Evolutionary conservation across 2,888 invertebrate species (phyloP).

Genomic region (Cylloceria caligata): DNA sequence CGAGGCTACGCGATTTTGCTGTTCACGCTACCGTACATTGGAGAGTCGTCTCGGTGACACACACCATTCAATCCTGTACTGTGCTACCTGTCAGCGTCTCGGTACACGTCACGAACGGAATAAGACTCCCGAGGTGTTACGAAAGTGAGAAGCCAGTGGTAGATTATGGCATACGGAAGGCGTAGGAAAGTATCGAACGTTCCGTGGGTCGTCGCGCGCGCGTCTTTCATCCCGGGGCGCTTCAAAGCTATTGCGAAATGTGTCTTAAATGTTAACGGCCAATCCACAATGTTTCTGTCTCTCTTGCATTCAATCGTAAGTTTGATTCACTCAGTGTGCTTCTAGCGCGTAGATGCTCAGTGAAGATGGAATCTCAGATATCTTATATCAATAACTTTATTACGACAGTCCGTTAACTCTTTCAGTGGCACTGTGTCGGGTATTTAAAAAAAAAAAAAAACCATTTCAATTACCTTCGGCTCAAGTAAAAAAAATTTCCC

Average conservation of each 20-base stretch:
- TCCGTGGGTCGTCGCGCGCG: conserved; percentile 53
- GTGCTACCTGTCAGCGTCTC: conserved; percentile 52
- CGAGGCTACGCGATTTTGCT: neutral
- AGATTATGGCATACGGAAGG: conserved; percentile 64
- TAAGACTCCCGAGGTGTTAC: conserved; percentile 61
- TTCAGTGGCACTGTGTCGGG: conserved; percentile 11
- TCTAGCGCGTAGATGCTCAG: neutral
- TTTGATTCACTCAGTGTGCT: conserved; percentile 27
- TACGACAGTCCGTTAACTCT: conserved; percentile 1
- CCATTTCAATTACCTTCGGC: neutral
- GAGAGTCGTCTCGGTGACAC: conserved; percentile 2
- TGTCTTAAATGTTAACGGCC: conserved; percentile 74
- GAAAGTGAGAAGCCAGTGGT: conserved; percentile 58
- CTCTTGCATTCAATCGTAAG: conserved; percentile 24
- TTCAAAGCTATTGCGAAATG: conserved; percentile 70
- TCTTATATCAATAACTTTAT: conserved; percentile 33
- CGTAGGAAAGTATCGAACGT: conserved; percentile 57
- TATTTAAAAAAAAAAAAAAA: conserved; percentile 18
- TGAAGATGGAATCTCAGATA: neutral
- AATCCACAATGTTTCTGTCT: conserved; percentile 24
- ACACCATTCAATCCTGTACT: conserved; percentile 31
- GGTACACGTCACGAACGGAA: conserved; percentile 38
- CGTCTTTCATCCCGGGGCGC: conserved; percentile 26
- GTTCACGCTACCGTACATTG: conserved; percentile 38
- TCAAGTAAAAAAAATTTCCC: neutral